Conservation (phyloP, 2,113 vertebrate genomes). For the Oryzias javanicus region DNA sequence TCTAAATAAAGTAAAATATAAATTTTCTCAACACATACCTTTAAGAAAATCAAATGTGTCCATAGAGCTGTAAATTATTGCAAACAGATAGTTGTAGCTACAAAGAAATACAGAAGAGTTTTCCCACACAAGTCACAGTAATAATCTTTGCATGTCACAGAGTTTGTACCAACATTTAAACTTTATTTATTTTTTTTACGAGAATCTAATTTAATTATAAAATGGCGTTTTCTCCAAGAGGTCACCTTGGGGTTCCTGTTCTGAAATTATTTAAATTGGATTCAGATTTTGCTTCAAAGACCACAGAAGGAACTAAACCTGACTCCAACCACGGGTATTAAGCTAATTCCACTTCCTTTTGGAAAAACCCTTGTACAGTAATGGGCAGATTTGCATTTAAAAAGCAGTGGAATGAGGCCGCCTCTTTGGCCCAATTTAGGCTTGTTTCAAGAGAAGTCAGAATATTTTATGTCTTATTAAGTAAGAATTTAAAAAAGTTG, state of each 20-base stretch:
- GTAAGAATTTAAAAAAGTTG: constrained; percentile 36
- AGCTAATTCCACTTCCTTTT: constrained; percentile 23
- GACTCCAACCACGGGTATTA: background rate
- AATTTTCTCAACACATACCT: too few species aligned
- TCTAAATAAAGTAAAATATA: too few species aligned
- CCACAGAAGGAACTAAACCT: constrained; percentile 5
- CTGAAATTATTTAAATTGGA: constrained; percentile 9
- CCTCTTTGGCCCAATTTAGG: constrained; percentile 32
- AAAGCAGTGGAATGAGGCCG: constrained; percentile 35
- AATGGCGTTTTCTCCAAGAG: background rate
- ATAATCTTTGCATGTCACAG: too few species aligned
- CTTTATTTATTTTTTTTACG: too few species aligned
- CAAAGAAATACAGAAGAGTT: too few species aligned
- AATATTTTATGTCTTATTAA: constrained; percentile 39
- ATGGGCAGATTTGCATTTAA: constrained; percentile 46
- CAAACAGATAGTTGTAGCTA: too few species aligned
- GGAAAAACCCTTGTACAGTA: constrained; percentile 19
- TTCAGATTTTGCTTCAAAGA: constrained; percentile 4
- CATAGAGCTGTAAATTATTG: too few species aligned
- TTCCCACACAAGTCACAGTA: too few species aligned
- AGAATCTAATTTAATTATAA: too few species aligned
- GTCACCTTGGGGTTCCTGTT: background rate
- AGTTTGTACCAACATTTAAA: too few species aligned
- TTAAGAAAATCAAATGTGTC: too few species aligned
- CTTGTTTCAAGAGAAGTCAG: constrained; percentile 39